phyloP scores from a whole-genome alignment of 2,113 vertebrate species.

The Carassius carassius region DNA sequence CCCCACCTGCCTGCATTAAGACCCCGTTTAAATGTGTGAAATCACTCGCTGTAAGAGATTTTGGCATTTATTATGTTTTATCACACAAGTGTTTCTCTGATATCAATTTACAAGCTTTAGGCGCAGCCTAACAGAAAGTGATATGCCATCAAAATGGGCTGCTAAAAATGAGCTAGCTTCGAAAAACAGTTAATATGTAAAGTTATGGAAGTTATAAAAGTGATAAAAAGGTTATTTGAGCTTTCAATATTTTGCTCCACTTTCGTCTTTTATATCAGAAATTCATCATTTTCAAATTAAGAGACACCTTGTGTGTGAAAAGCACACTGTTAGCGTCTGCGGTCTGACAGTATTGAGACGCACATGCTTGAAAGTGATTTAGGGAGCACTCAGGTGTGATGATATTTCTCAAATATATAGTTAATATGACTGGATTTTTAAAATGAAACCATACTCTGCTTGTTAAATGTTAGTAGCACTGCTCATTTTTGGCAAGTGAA shows the following conservation, averaged over 20 bases:
- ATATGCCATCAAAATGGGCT: constrained; percentile 19
- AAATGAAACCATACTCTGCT: constrained; percentile 15
- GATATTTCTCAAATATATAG: constrained; percentile 52
- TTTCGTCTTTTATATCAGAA: constrained; percentile 38
- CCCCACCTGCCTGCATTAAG: not conserved
- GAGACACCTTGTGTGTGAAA: constrained; percentile 50
- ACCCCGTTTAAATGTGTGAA: constrained; percentile 2
- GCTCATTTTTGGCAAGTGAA: not conserved
- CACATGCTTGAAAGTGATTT: constrained; percentile 53
- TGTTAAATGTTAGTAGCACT: not conserved
- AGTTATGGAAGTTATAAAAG: constrained; percentile 44
- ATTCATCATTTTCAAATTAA: constrained; percentile 60
- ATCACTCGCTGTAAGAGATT: constrained; percentile 14
- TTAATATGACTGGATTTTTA: constrained; percentile 49
- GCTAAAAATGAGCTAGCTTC: constrained; percentile 19
- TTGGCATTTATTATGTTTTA: constrained; percentile 37
- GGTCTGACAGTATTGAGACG: constrained; percentile 42
- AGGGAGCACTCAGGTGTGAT: constrained; percentile 51
- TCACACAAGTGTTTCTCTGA: constrained; percentile 12
- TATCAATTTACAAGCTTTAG: constrained; percentile 38
- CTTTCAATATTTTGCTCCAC: constrained; percentile 45
- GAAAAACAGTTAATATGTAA: constrained; percentile 47
- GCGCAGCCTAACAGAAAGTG: constrained; percentile 13
- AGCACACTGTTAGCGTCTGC: constrained; percentile 42
- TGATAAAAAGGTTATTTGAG: constrained; percentile 47